Evolutionary conservation across 1,140 invertebrate species (phyloP).

Genomic region (Drosophila kikkawai): DNA sequence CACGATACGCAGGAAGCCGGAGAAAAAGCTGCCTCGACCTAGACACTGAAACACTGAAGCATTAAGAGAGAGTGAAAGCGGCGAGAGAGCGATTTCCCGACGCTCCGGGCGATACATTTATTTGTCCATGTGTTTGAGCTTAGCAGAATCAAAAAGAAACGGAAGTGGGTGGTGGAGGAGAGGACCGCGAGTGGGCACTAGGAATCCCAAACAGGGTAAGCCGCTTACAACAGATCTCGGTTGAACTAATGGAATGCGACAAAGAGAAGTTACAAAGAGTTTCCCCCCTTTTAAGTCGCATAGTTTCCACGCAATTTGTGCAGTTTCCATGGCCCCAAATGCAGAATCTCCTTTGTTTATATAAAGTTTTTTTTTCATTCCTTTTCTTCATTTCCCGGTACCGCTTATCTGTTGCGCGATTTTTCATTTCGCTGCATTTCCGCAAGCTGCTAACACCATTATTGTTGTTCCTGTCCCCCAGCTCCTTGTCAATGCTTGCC

Average conservation of each 20-base stretch:
- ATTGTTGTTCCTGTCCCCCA: conserved; percentile 12
- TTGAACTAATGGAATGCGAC: conserved; percentile 10
- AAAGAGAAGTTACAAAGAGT: conserved; percentile 10
- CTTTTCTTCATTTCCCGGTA: conserved; percentile 1
- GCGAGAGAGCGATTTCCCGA: conserved; percentile 17
- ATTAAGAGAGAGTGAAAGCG: conserved; percentile 18
- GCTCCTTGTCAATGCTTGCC: not conserved
- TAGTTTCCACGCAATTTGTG: conserved; percentile 22
- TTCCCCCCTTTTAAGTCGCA: not conserved
- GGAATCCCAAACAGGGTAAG: conserved; percentile 31
- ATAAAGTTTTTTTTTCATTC: not conserved
- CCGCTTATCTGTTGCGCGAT: conserved; percentile 21
- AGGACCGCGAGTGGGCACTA: not conserved
- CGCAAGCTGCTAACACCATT: conserved; percentile 1
- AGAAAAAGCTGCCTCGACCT: conserved; percentile 74
- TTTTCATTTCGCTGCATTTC: conserved; percentile 38
- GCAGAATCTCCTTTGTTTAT: conserved; percentile 6
- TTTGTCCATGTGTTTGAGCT: conserved; percentile 61
- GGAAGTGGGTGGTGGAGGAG: conserved; percentile 18
- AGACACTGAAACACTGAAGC: conserved; percentile 65
- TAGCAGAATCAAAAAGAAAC: conserved; percentile 31
- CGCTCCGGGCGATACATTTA: conserved; percentile 17
- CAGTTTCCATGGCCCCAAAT: conserved; percentile 1
- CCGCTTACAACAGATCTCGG: conserved; percentile 34
- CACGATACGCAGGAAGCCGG: conserved; percentile 8